Evolutionary conservation across 2,888 invertebrate genomes (phyloP), one percentile per base, ranked within the genome.

Genomic region (Rhyacophila evoluta): DNA sequence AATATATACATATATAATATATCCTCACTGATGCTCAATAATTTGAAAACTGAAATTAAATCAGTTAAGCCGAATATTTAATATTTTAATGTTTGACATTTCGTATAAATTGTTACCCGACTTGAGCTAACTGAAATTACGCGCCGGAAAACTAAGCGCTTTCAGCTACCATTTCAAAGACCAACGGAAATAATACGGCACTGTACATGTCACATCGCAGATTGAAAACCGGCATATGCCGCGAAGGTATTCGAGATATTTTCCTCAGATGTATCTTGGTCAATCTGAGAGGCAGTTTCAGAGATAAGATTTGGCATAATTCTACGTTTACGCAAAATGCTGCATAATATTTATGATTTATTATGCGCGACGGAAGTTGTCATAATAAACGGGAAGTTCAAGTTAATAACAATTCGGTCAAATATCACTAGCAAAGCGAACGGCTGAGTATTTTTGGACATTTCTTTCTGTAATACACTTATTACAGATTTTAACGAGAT

Each of bases 221-320:
- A 55, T 55, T 55, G 55, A 55, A 55, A 55, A 55, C 55, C 55
- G 55, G 55, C 55, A 55, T 55, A 55, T 55, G 55, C 55, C 55
- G 55, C 55, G 15, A 55, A 55, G 55, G 55, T 55, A 55, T 55
- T 55, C 1, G 10, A 55, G 55, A 12, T 55, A 55, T 55, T 55
- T 55, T 19, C 55, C 55, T 55, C 55, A 55, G 55, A 55, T 55
- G 55, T 55, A 55, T 55, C 55, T 55, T 55, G 55, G 55, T 55
- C 55, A 55, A 55, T 55, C 55, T 55, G 55, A 19, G 55, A 55
- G 55, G 55, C 55, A 55, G 55, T 55, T 55, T 55, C 55, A 8
- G 55, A 55, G 55, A 55, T 55, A 55, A 55, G 55, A 55, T 55
- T 55, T 55, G 55, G 55, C 55, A 55, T 55, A 55, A 55, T 55